Evolutionary conservation across 2,888 invertebrate species (phyloP).

Genomic region (Drosophila falleni): DNA sequence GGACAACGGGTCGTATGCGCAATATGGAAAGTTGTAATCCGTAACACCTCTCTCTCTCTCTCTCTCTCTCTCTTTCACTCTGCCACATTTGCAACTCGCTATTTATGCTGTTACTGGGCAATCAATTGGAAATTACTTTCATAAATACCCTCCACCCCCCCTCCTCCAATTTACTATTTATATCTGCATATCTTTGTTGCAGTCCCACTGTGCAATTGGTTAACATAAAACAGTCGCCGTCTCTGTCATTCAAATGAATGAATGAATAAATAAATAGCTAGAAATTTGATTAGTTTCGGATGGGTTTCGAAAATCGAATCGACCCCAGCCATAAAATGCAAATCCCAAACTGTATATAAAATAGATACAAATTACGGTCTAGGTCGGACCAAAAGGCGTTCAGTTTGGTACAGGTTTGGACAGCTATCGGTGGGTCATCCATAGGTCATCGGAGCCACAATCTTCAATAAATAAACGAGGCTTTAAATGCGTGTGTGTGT

Average conservation of each 20-base stretch:
- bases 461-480: slow-evolving; percentile 48
- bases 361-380: slow-evolving; percentile 64
- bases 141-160: slow-evolving; percentile 30
- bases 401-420: neutral
- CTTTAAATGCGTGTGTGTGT: slow-evolving; percentile 8
- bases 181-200: slow-evolving; percentile 24
- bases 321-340: slow-evolving; percentile 60
- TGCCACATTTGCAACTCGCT: slow-evolving; percentile 14
- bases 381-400: neutral
- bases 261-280: slow-evolving; percentile 69
- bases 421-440: slow-evolving; percentile 24
- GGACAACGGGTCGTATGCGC: slow-evolving; percentile 41
- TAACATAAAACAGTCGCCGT: neutral
- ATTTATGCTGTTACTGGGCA: slow-evolving; percentile 35
- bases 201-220: slow-evolving; percentile 35
- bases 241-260: slow-evolving; percentile 13
- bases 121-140: slow-evolving; percentile 64
- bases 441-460: slow-evolving; percentile 38
- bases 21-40: slow-evolving; percentile 37
- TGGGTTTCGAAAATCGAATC: slow-evolving; percentile 51
- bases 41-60: neutral
- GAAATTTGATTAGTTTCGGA: slow-evolving; percentile 71
- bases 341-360: slow-evolving; percentile 55
- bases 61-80: neutral
- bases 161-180: slow-evolving; percentile 1